Percentiles rank a stretch among this genome's conserved stretches.
phyloP scores from a whole-genome alignment of 92 coral and sea anemone species.

The Galaxea fascicularis region DNA sequence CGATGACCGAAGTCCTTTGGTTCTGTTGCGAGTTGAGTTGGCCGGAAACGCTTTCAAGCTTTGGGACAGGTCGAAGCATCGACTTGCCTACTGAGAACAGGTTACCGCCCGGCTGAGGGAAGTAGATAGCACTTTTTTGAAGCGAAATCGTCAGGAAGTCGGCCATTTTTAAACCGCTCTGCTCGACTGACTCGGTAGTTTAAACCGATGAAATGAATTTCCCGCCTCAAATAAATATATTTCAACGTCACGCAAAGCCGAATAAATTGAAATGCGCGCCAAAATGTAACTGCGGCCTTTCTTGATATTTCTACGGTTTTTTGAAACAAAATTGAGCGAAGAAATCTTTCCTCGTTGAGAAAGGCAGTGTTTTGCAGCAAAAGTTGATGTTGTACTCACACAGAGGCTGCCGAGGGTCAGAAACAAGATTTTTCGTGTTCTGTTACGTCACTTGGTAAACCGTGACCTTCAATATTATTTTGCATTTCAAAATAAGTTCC shows the following conservation, averaged over 20 bases:
- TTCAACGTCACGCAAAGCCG: constrained; percentile 30
- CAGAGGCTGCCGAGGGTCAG: background rate
- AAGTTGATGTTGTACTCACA: background rate
- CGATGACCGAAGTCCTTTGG: constrained; percentile 81
- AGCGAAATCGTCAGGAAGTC: constrained; percentile 89
- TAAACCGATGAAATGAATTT: constrained; percentile 72
- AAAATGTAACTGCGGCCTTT: background rate
- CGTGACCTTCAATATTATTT: background rate
- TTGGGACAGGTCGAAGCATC: constrained; percentile 79
- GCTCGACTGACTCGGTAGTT: constrained; percentile 30
- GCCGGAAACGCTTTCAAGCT: constrained; percentile 57
- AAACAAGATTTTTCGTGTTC: constrained; percentile 29
- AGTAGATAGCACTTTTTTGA: constrained; percentile 87
- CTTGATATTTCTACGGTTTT: background rate
- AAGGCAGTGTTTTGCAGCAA: background rate
- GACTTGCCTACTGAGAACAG: constrained; percentile 74
- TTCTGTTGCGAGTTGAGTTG: constrained; percentile 66
- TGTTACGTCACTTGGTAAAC: constrained; percentile 24
- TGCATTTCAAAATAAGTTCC: background rate
- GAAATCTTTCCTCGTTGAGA: background rate
- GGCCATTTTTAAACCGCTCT: constrained; percentile 96
- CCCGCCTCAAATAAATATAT: constrained; percentile 86
- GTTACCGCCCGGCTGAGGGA: constrained; percentile 85
- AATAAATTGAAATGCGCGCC: constrained; percentile 58
- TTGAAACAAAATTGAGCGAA: background rate